Conservation (phyloP, 2,888 invertebrate genomes). For the Acanthoscelides obtectus region DNA sequence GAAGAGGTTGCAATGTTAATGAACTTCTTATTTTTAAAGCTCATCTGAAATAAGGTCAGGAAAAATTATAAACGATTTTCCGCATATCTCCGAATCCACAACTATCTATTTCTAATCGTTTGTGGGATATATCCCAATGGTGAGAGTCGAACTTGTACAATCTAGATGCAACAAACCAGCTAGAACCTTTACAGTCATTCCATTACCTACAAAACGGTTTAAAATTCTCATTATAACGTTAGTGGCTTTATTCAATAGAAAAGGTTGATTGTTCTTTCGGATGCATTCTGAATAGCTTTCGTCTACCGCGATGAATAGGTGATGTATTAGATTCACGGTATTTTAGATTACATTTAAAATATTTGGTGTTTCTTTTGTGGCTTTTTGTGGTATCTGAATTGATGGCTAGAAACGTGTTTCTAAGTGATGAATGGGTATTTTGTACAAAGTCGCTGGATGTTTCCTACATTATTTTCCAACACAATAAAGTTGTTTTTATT, state of each 20-base stretch:
- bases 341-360: not conserved
- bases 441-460: not conserved
- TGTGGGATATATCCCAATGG: too few relatives aligned
- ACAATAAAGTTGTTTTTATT: not conserved
- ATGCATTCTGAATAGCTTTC: not conserved
- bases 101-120: too few relatives aligned
- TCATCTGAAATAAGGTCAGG: too few relatives aligned
- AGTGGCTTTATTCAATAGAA: not conserved
- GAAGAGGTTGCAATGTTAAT: too few relatives aligned
- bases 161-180: not conserved
- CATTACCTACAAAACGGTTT: not conserved
- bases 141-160: too few relatives aligned
- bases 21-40: too few relatives aligned
- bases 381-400: not conserved
- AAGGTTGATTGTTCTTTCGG: not conserved
- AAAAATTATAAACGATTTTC: too few relatives aligned
- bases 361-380: not conserved
- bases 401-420: not conserved
- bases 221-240: not conserved
- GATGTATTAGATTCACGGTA: not conserved
- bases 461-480: not conserved
- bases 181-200: not conserved
- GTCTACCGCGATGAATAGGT: not conserved
- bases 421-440: not conserved
- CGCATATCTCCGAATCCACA: too few relatives aligned